Evolutionary conservation across 2,797 vertebrate species (phyloP).

Genomic region (Furcifer pardalis): DNA sequence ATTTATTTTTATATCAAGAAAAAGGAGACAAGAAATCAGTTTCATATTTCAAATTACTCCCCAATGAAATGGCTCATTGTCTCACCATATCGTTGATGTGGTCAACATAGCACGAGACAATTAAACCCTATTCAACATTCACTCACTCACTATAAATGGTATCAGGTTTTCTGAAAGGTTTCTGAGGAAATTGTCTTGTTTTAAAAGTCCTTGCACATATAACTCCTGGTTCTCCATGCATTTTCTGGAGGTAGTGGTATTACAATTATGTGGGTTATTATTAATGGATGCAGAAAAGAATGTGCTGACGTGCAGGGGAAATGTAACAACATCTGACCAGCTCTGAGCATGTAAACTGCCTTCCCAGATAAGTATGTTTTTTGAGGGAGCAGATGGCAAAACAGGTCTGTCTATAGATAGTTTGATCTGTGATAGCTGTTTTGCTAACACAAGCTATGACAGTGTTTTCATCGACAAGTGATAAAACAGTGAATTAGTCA

Average conservation of each 20-base stretch:
- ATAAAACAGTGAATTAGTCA: not conserved
- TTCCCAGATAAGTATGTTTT: not conserved
- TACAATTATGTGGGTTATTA: not conserved
- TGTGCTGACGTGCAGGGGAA: too few species aligned
- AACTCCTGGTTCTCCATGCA: not conserved
- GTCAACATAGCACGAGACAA: constrained; percentile 23
- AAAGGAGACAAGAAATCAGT: constrained; percentile 20
- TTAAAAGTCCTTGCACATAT: not conserved
- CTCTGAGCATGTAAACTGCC: not conserved
- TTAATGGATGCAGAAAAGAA: not conserved
- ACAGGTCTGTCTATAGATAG: not conserved
- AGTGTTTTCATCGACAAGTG: not conserved
- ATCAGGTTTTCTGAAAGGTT: not conserved
- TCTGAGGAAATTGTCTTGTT: constrained; percentile 4
- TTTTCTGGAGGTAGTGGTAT: not conserved
- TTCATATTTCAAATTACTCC: constrained; percentile 42
- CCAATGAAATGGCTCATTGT: constrained; percentile 41
- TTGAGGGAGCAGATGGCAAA: not conserved
- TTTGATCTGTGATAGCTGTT: not conserved
- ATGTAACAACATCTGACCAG: not conserved
- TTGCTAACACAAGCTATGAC: not conserved
- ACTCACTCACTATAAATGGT: constrained; percentile 14
- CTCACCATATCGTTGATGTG: constrained; percentile 40
- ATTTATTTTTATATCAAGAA: too few species aligned
- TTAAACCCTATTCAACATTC: constrained; percentile 43